Conservation (phyloP, 2,888 invertebrate species). For the Pseudanteris insignis region DNA sequence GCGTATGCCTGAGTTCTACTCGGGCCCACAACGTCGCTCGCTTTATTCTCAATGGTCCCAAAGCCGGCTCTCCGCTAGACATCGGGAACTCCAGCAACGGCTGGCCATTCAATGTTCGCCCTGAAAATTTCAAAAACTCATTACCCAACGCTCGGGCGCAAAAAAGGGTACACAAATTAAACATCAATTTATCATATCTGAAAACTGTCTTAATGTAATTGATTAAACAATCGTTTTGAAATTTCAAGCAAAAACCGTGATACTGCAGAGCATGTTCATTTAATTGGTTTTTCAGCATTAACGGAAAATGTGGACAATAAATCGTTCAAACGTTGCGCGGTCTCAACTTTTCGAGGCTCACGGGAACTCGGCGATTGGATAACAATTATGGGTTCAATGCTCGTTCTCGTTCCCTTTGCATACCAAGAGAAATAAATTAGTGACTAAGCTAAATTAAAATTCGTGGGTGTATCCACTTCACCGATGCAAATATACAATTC, state of each 20-base stretch:
- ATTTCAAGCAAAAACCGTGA: too few relatives aligned
- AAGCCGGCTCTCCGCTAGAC: slow-evolving; percentile 68
- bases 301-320: too few relatives aligned
- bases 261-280: too few relatives aligned
- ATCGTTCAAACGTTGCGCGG: background rate
- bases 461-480: slow-evolving; percentile 9
- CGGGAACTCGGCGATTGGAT: slow-evolving; percentile 4
- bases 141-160: too few relatives aligned
- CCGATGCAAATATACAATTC: slow-evolving; percentile 4
- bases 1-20: slow-evolving; percentile 70
- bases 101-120: slow-evolving; percentile 84
- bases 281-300: too few relatives aligned
- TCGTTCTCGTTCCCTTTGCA: slow-evolving; percentile 15
- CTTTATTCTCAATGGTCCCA: slow-evolving; percentile 75
- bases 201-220: too few relatives aligned
- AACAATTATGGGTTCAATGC: slow-evolving; percentile 14
- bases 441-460: slow-evolving; percentile 25
- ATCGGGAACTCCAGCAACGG: slow-evolving; percentile 86
- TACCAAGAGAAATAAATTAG: slow-evolving; percentile 15
- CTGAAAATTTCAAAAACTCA: too few relatives aligned
- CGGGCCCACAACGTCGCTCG: slow-evolving; percentile 83
- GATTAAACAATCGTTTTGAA: too few relatives aligned
- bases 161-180: too few relatives aligned
- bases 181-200: too few relatives aligned
- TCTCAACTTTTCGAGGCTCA: slow-evolving; percentile 1